A percentile compares a stretch with the other conserved stretches of the same genome.
These are phyloP conservation scores for Coturnix japonica DNA, from an alignment of 2,113 vertebrate genomes.

Conservation along the genomic window DNA sequence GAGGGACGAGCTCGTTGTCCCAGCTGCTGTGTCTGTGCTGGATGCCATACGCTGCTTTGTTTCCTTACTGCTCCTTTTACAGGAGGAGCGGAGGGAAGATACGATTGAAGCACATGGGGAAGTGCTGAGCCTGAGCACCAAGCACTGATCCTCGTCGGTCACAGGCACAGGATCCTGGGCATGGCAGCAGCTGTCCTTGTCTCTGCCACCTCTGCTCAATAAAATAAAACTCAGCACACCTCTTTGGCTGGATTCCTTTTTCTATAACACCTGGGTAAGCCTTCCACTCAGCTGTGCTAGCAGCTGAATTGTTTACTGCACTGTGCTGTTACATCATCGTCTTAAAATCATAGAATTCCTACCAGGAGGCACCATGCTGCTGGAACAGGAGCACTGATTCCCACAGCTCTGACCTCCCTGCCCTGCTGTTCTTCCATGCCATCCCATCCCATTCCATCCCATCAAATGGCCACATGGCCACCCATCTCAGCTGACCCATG, in stretches of 20 bases:
- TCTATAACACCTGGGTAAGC: background rate
- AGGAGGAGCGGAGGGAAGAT: conserved; percentile 64
- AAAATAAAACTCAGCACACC: conserved; percentile 35
- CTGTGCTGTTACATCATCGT: background rate
- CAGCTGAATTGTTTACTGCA: background rate
- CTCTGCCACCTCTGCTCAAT: conserved; percentile 32
- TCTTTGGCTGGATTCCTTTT: conserved; percentile 25
- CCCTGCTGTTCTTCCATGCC: background rate
- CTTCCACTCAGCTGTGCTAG: background rate
- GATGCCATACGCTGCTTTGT: background rate
- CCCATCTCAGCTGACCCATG: background rate
- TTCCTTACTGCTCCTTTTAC: background rate
- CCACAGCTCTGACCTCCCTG: background rate
- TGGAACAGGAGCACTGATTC: background rate
- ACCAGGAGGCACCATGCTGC: background rate
- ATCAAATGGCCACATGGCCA: rapidly evolving
- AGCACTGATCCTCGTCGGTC: background rate
- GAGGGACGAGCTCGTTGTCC: background rate
- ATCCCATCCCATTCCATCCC: rapidly evolving
- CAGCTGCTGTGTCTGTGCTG: background rate
- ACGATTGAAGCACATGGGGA: conserved; percentile 60
- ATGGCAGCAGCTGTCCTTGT: background rate
- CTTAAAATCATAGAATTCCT: background rate
- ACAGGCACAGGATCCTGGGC: rapidly evolving
- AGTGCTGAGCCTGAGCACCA: conserved; percentile 38